Evolutionary conservation across 2,797 vertebrate genomes (phyloP), one percentile per base, ranked within the genome.

Genomic region (Karalla daura): DNA sequence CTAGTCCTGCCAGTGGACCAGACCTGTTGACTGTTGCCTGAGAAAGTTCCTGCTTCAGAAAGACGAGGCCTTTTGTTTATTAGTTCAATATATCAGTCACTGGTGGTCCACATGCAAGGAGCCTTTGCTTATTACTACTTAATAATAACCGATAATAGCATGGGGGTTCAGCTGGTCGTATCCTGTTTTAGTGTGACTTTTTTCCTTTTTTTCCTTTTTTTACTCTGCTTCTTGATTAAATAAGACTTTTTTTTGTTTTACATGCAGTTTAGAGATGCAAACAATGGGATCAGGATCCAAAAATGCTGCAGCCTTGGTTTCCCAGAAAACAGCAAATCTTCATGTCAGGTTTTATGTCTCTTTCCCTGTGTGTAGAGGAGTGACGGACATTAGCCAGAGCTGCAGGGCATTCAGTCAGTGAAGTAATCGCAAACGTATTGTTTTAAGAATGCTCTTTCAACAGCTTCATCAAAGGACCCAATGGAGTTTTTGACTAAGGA

Each of bases 1-100:
- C 20, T 47, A 67, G 72, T 78, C 20, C 33, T 3, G 14, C 0
- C 51, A 23, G 21, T 46, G 40, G 30, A 54, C 23, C 20, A 41
- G 60, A 80, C 62, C 37, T 62, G 62, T 71, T 60, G 41, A 44
- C 24, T 28, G 30, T 35, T 25, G 59, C 39, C 15, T 7, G 13
- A 23, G 24, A 33, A 37, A 39, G 41, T 5, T 30, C 7, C 13
- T 17, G 7, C 20, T 41, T 28, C 1, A 25, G 18, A n/a, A 18
- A 32, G 1, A 33, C 50, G 11, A 17, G 7, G 18, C 5, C 9
- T 30, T 14, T 28, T 61, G 1, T 47, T 20, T 20, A 54, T 12
- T 3, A 20, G 21, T 46, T 35, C n/a, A 44, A 14, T 18, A 5
- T 32, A 5, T 12, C 17, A 7, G 27, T 15, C 21, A 15, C 13